Percentiles rank a stretch among this genome's conserved stretches.
Evolutionary conservation across 2,113 vertebrate species (phyloP).

Genomic region (Pithys albifrons): DNA sequence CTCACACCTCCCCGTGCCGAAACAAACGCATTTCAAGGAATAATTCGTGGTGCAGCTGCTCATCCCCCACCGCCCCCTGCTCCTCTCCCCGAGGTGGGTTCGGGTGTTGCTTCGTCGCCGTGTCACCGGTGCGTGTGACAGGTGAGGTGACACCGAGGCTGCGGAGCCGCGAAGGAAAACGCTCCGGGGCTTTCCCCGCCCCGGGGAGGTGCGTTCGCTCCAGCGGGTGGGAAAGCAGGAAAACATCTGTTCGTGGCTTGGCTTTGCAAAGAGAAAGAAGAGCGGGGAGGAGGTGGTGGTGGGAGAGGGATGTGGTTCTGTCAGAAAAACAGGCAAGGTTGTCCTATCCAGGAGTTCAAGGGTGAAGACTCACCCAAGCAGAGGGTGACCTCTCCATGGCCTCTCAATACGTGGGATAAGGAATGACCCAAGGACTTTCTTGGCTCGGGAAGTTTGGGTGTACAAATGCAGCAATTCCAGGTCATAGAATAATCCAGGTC

Average conservation of each 20-base stretch:
- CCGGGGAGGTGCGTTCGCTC: constrained; percentile 33
- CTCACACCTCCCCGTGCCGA: constrained; percentile 25
- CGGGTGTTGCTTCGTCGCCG: not conserved
- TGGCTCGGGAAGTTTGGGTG: not conserved
- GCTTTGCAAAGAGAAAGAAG: not conserved
- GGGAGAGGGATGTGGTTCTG: not conserved
- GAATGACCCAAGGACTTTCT: not conserved
- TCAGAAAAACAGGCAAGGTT: not conserved
- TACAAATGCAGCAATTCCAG: not conserved
- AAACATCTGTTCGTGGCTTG: constrained; percentile 65
- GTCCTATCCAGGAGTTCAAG: not conserved
- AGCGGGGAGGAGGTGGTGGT: not conserved
- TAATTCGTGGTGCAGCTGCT: constrained; percentile 15
- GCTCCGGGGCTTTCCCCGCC: constrained; percentile 52
- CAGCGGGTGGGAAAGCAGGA: not conserved
- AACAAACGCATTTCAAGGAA: not conserved
- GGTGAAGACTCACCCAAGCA: not conserved
- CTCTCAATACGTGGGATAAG: not conserved
- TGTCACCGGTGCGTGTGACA: constrained; percentile 67
- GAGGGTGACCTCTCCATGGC: not conserved
- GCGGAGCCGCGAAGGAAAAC: constrained; percentile 37
- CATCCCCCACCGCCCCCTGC: not conserved
- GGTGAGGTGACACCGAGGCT: constrained; percentile 47
- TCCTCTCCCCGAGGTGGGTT: constrained; percentile 4
- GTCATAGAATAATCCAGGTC: too few relatives aligned